phyloP scores from a whole-genome alignment of 1,140 invertebrate genomes.

The Cheumatopsyche charites region DNA sequence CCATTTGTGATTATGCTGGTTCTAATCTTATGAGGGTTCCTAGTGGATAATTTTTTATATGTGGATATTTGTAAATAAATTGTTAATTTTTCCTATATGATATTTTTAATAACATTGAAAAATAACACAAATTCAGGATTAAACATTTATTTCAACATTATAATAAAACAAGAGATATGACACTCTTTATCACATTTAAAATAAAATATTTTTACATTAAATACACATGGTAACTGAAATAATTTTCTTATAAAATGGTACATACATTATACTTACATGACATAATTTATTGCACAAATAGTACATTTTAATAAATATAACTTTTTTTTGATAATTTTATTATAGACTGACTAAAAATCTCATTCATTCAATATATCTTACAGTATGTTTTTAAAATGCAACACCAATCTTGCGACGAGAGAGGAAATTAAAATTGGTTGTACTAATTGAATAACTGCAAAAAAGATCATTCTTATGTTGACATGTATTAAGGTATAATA shows the following conservation, averaged over 20 bases:
- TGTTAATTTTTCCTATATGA: not conserved
- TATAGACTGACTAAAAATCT: not conserved
- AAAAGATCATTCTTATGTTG: too few relatives aligned
- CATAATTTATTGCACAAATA: conserved; percentile 4
- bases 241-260: too few relatives aligned
- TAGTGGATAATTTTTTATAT: conserved; percentile 29
- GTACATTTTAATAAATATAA: not conserved
- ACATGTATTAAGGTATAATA: too few relatives aligned
- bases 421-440: too few relatives aligned
- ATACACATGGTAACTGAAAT: conserved; percentile 3
- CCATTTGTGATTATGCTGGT: conserved; percentile 51
- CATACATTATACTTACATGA: too few relatives aligned
- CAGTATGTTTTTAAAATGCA: not conserved
- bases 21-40: conserved; percentile 27
- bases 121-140: conserved; percentile 17
- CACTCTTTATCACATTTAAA: conserved; percentile 45
- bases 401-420: too few relatives aligned
- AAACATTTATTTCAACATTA: conserved; percentile 30
- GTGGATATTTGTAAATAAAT: conserved; percentile 19
- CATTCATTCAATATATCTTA: conserved; percentile 2
- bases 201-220: not conserved
- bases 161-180: conserved; percentile 43
- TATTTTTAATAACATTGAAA: not conserved
- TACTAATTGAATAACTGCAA: too few relatives aligned
- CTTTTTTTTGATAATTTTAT: not conserved